Base-by-base conservation (phyloP, 1,140 invertebrate species). In the Vollenhovia emeryi region DNA sequence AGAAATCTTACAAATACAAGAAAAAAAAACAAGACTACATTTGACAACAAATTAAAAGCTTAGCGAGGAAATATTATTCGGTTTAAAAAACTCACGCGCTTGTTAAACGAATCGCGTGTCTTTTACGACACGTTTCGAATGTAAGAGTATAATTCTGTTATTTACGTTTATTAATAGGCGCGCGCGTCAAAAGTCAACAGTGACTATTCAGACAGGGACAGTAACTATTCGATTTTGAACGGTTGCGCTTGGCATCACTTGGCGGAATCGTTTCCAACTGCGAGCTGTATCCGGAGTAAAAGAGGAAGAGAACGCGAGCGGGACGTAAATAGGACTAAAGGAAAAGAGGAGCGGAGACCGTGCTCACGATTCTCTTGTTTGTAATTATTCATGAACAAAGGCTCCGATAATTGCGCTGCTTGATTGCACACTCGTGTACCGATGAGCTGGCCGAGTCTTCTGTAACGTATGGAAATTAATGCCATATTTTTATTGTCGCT, bases 341-440 rank as follows among this genome's bases (percentile, higher is more conserved):
- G 55, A 55, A 90, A 86, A 85, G 84, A 88, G 88, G 74, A 68
- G 71, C 74, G 69, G 69, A 68, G 76, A 85, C 80, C 50, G 85
- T 64, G 75, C 87, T 89, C 68, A 79, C 89, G 73, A 79, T 85
- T 85, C 86, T 89, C 90, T 91, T 90, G 91, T 92, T 93, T 92
- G 90, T 91, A 92, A 93, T 93, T 93, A 93, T 93, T 92, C 92
- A 92, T 92, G 92, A 91, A 93, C 92, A 92, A 93, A 93, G 91
- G 90, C 92, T 86, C 85, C 87, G 92, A 93, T 93, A 92, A 93
- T 93, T 92, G 91, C 89, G 89, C 89, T 91, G 91, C 92, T 92
- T 92, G 92, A 92, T 92, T 92, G 92, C 92, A 91, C 91, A 90
- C 90, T 91, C 92, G 90, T 89, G 91, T 91, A 90, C 88, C 86